phyloP scores from a whole-genome alignment of 2,888 invertebrate genomes.

The Nipponacmea schrenckii region DNA sequence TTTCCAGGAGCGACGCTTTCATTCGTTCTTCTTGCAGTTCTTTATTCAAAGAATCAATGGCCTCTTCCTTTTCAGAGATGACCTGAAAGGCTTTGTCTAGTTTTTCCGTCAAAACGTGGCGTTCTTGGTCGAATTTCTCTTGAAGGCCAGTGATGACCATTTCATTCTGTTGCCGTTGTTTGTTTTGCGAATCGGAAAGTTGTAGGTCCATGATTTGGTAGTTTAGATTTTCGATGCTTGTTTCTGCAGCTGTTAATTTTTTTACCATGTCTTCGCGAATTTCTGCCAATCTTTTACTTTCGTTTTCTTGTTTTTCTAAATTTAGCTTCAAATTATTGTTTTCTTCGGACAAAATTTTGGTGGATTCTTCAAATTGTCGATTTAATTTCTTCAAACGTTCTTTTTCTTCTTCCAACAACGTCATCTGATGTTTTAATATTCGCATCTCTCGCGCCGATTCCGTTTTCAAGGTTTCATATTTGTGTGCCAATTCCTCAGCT shows the following conservation, averaged over 20 bases:
- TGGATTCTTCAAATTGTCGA: neutral
- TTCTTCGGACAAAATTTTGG: neutral
- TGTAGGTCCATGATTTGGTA: constrained; percentile 61
- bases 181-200: constrained; percentile 55
- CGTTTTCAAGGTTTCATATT: constrained; percentile 46
- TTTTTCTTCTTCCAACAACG: constrained; percentile 53
- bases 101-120: constrained; percentile 53
- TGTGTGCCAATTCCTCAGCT: constrained; percentile 56
- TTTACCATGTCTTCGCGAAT: constrained; percentile 45
- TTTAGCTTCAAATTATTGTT: neutral
- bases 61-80: constrained; percentile 50
- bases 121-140: constrained; percentile 58
- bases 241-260: constrained; percentile 61
- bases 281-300: neutral
- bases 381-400: neutral
- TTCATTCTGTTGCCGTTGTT: constrained; percentile 63
- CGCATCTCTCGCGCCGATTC: constrained; percentile 57
- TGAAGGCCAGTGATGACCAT: constrained; percentile 54
- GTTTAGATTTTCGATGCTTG: constrained; percentile 63
- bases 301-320: neutral
- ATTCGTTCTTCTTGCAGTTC: constrained; percentile 2
- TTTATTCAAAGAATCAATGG: neutral
- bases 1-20: neutral
- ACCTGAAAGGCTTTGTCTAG: constrained; percentile 46
- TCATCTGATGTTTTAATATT: constrained; percentile 61